phyloP scores from a whole-genome alignment of 2,797 vertebrate genomes.

The Pipistrellus nathusii region DNA sequence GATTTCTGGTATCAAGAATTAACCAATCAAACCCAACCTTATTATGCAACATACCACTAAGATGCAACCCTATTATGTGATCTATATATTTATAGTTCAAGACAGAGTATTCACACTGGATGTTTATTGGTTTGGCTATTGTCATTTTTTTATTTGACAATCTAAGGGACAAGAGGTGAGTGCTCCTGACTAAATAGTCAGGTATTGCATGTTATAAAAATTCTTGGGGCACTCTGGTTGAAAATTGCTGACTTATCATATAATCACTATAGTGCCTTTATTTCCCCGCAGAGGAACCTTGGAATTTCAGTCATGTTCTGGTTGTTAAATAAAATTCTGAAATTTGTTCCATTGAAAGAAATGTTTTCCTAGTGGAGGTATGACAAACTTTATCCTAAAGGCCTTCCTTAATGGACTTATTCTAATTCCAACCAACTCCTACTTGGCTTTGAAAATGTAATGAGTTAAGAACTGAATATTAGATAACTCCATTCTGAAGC shows the following conservation, averaged over 20 bases:
- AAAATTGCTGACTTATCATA: not conserved
- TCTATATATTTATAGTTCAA: not conserved
- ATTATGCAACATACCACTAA: not conserved
- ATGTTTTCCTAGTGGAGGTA: not conserved
- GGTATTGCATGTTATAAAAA: not conserved
- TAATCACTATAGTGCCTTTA: not conserved
- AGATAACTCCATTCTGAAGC: not conserved
- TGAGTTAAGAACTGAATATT: not conserved
- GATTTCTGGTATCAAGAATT: not conserved
- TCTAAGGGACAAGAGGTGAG: not conserved
- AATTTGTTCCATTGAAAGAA: slow-evolving; percentile 6
- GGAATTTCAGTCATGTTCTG: not conserved
- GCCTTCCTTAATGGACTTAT: not conserved
- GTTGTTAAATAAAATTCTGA: slow-evolving; percentile 23
- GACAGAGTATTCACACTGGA: not conserved
- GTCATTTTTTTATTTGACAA: not conserved
- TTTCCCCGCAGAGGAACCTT: not conserved
- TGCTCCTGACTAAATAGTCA: not conserved
- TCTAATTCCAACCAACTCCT: not conserved
- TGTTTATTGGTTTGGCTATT: not conserved
- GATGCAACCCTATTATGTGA: not conserved
- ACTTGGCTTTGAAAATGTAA: slow-evolving; percentile 33
- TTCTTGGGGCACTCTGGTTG: not conserved
- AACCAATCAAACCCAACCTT: not conserved
- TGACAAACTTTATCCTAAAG: not conserved